phyloP scores from a whole-genome alignment of 2,797 vertebrate species.

The Tolypeutes matacus region DNA sequence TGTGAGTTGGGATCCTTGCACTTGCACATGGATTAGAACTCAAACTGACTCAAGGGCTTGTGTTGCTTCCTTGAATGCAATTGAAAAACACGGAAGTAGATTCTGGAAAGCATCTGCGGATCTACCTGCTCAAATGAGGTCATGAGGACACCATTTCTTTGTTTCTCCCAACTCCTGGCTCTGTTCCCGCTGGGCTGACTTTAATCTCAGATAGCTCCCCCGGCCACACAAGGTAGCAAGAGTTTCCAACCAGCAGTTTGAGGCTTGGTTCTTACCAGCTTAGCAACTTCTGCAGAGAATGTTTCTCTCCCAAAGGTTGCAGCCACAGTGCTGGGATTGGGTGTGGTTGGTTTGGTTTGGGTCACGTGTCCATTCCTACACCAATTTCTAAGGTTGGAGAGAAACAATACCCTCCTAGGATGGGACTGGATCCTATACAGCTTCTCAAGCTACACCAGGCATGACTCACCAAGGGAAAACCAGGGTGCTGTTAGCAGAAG shows the following conservation, averaged over 20 bases:
- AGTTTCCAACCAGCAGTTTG: neutral
- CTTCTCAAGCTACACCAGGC: neutral
- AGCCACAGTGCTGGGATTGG: neutral
- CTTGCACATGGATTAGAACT: neutral
- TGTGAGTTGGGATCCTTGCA: too few relatives aligned
- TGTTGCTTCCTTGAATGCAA: neutral
- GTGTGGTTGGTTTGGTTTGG: neutral
- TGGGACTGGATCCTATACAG: neutral
- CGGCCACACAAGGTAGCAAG: neutral
- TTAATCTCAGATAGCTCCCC: neutral
- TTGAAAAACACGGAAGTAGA: neutral
- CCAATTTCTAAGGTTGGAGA: neutral
- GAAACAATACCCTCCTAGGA: neutral
- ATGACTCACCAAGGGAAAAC: neutral
- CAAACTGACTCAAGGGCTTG: neutral
- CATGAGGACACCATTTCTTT: neutral
- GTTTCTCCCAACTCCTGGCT: neutral
- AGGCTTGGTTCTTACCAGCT: neutral
- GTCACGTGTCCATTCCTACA: neutral
- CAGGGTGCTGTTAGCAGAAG: neutral
- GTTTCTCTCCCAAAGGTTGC: neutral
- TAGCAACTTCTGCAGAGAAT: neutral
- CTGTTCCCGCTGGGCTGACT: neutral
- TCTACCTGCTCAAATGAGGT: neutral
- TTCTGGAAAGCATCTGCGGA: neutral